Percentiles rank a stretch among this genome's conserved stretches.
phyloP scores from a whole-genome alignment of 2,888 invertebrate species.

The Chymomyza caudatula region DNA sequence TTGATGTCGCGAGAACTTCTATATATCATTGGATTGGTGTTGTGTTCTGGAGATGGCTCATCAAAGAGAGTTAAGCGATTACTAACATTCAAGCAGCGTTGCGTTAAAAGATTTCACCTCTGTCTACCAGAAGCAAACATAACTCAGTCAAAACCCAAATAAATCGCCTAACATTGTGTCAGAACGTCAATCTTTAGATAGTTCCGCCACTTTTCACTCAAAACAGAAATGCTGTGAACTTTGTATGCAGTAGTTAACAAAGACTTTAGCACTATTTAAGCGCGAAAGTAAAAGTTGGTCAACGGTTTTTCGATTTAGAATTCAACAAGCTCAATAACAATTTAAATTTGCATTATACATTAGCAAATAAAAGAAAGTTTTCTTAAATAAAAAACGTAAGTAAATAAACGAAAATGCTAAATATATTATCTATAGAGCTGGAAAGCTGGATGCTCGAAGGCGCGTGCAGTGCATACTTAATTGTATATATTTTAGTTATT shows the following conservation, averaged over 20 bases:
- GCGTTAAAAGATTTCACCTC: too few species aligned
- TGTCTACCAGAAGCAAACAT: too few species aligned
- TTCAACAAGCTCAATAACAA: conserved; percentile 5
- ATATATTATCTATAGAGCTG: neutral
- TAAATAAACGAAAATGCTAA: neutral
- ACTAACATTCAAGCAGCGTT: too few species aligned
- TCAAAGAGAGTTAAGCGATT: too few species aligned
- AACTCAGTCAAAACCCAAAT: too few species aligned
- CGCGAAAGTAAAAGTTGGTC: conserved; percentile 9
- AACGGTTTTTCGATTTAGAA: conserved; percentile 18
- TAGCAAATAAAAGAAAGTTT: conserved; percentile 58
- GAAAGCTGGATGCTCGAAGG: conserved; percentile 18
- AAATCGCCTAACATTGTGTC: too few species aligned
- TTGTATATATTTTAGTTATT: conserved; percentile 58
- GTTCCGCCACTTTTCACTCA: too few species aligned
- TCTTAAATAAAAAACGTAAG: neutral
- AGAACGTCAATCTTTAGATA: too few species aligned
- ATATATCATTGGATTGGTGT: too few species aligned
- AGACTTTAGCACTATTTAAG: neutral
- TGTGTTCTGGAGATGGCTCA: too few species aligned
- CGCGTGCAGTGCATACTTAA: conserved; percentile 70
- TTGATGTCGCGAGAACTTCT: too few species aligned
- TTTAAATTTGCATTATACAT: conserved; percentile 58
- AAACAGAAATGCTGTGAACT: too few species aligned
- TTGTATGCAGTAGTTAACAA: neutral